Conservation (phyloP, 1,140 invertebrate species). For the Gerris buenoi region DNA sequence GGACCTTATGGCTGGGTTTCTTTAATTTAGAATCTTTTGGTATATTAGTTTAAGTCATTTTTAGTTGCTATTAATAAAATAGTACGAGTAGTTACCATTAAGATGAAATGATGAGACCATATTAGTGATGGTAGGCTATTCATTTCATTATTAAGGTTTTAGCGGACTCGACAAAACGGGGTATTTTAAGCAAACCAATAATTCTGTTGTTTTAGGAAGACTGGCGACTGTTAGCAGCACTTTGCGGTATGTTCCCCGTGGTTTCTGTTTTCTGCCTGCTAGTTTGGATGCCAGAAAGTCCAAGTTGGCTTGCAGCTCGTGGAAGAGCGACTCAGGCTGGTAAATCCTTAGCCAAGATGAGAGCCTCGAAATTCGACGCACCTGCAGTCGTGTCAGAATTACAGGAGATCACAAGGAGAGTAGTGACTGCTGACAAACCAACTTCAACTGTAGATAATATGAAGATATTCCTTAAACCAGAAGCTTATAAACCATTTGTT, state of each 20-base stretch:
- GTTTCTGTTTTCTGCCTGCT: conserved; percentile 36
- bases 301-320: conserved; percentile 45
- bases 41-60: too few species aligned
- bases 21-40: too few species aligned
- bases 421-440: conserved; percentile 15
- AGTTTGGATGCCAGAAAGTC: conserved; percentile 49
- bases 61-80: too few species aligned
- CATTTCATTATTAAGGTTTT: too few species aligned
- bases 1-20: too few species aligned
- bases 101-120: too few species aligned
- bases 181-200: too few species aligned
- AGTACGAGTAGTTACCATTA: too few species aligned
- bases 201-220: conserved; percentile 31
- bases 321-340: conserved; percentile 38
- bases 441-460: conserved; percentile 21
- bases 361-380: conserved; percentile 32
- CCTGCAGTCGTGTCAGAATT: conserved; percentile 24
- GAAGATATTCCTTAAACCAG: conserved; percentile 23
- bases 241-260: conserved; percentile 43
- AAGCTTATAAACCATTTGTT: conserved; percentile 38
- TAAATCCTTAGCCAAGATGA: conserved; percentile 34
- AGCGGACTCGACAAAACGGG: too few species aligned
- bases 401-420: conserved; percentile 19
- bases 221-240: conserved; percentile 42
- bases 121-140: too few species aligned